A percentile compares a stretch with the other conserved stretches of the same genome.
phyloP scores from a whole-genome alignment of 2,888 invertebrate genomes.

The Athalia rosae region DNA sequence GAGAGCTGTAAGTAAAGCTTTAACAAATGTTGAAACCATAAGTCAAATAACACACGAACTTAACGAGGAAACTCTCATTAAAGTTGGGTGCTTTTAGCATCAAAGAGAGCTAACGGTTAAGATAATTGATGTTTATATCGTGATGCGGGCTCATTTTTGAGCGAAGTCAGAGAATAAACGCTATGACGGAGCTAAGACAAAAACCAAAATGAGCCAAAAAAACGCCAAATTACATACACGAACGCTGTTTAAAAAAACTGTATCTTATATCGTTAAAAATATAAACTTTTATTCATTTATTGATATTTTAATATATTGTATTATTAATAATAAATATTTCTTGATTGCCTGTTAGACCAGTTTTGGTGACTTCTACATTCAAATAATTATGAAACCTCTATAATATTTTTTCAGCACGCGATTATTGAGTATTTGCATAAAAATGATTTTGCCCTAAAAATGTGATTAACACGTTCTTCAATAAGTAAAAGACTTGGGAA shows the following conservation, averaged over 20 bases:
- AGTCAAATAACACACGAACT: no score
- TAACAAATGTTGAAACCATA: no score
- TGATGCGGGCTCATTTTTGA: neutral
- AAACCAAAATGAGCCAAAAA: conserved; percentile 26
- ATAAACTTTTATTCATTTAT: conserved; percentile 12
- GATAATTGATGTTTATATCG: neutral
- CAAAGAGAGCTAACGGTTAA: neutral
- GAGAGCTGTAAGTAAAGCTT: neutral
- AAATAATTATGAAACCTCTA: no score
- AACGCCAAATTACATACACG: conserved; percentile 19
- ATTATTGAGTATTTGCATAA: no score
- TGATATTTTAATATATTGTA: neutral
- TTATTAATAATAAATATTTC: no score
- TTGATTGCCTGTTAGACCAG: no score
- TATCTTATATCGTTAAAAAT: conserved; percentile 39
- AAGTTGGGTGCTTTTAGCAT: neutral
- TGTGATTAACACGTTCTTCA: no score
- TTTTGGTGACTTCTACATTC: no score
- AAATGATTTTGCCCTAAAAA: no score
- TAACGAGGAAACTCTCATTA: neutral
- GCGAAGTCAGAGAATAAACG: neutral
- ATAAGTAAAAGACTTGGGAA: no score
- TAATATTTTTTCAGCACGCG: no score
- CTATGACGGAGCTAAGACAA: neutral
- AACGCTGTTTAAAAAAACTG: conserved; percentile 35